phyloP scores from a whole-genome alignment of 2,888 invertebrate genomes.

The Agrilus mali region DNA sequence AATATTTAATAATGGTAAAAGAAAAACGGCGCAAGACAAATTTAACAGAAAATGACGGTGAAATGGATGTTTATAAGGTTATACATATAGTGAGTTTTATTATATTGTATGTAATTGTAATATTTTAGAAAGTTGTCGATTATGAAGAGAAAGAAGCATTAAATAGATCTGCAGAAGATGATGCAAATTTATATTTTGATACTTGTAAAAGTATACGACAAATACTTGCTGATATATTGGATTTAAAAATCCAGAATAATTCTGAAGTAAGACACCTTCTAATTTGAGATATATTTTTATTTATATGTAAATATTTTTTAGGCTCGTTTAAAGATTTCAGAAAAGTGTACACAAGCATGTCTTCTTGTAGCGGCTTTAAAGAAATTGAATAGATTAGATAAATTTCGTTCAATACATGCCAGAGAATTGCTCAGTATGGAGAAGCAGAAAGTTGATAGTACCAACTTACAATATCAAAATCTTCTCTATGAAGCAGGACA shows the following conservation, averaged over 20 bases:
- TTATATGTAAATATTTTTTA: slow-evolving; percentile 24
- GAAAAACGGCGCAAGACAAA: slow-evolving; percentile 42
- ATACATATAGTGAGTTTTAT: slow-evolving; percentile 10
- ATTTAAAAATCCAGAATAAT: slow-evolving; percentile 46
- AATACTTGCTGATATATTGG: slow-evolving; percentile 54
- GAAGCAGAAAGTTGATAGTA: slow-evolving; percentile 80
- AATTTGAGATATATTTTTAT: slow-evolving; percentile 1
- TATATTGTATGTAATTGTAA: slow-evolving; percentile 3
- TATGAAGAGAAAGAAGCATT: slow-evolving; percentile 65
- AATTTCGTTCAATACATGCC: slow-evolving; percentile 71
- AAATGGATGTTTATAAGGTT: slow-evolving; percentile 49
- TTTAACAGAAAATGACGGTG: slow-evolving; percentile 33
- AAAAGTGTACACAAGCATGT: slow-evolving; percentile 59
- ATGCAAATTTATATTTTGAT: slow-evolving; percentile 52
- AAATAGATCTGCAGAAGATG: slow-evolving; percentile 50
- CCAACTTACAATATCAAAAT: slow-evolving; percentile 84
- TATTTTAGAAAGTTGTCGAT: slow-evolving; percentile 49
- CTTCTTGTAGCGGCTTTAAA: slow-evolving; percentile 72
- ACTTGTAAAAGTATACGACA: slow-evolving; percentile 59
- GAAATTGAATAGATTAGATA: slow-evolving; percentile 81
- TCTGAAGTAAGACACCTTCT: slow-evolving; percentile 35
- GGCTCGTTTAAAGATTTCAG: slow-evolving; percentile 46
- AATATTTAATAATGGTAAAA: slow-evolving; percentile 29
- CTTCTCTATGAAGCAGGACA: slow-evolving; percentile 89
- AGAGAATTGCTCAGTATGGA: slow-evolving; percentile 71